Evolutionary conservation across 2,888 invertebrate species (phyloP).

Genomic region (Chymomyza amoena): DNA sequence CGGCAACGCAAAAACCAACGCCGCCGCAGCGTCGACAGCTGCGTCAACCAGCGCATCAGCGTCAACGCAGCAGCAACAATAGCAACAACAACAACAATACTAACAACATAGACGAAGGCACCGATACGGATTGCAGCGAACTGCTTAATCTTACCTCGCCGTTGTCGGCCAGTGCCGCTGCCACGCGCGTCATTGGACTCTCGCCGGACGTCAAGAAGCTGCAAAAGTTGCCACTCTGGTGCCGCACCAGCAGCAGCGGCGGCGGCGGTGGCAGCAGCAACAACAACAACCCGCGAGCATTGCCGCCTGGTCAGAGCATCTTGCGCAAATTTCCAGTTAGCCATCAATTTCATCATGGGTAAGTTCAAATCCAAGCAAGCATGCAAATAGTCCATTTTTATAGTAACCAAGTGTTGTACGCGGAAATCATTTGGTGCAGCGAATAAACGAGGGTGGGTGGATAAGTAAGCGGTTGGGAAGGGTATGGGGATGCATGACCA

Average conservation of each 20-base stretch:
- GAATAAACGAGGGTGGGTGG: not conserved
- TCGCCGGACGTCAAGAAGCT: conserved; percentile 63
- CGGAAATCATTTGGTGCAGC: not conserved
- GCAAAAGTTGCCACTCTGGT: conserved; percentile 56
- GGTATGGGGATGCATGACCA: no score
- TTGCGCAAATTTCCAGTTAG: not conserved
- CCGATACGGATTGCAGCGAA: conserved; percentile 59
- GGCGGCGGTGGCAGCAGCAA: conserved; percentile 22
- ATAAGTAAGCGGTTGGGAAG: no score
- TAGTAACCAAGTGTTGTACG: not conserved
- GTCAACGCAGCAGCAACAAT: conserved; percentile 33
- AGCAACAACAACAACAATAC: not conserved
- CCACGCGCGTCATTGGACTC: conserved; percentile 57
- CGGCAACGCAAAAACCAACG: not conserved
- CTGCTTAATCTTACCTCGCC: conserved; percentile 61
- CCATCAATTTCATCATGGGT: conserved; percentile 21
- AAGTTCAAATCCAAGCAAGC: conserved; percentile 6
- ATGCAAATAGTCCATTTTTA: not conserved
- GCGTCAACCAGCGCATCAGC: conserved; percentile 34
- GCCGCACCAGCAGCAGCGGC: conserved; percentile 29
- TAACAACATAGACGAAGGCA: conserved; percentile 39
- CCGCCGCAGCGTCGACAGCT: conserved; percentile 20
- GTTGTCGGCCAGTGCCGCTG: conserved; percentile 55
- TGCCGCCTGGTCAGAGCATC: not conserved
- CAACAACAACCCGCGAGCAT: not conserved